Evolutionary conservation across 2,797 vertebrate species (phyloP), one percentile per base, ranked within the genome.

Genomic region (Peromyscus melanophrys): DNA sequence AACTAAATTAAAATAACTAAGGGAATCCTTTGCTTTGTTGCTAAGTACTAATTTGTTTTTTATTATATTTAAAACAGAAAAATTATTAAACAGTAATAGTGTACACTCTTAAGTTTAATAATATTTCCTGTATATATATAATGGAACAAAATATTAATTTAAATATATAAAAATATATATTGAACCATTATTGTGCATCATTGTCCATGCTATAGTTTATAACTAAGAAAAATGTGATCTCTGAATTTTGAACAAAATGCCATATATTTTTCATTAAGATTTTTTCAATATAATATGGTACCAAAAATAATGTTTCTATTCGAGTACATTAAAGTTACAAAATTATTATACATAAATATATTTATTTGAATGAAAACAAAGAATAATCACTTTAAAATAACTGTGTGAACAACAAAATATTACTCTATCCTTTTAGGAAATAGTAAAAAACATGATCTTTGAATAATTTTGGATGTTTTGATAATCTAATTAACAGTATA

Each of bases 1-100:
- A 95, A 34, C 6, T 88, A 93, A 73, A 89, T 78, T 34, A 94
- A 94, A 93, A 94, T 91, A 86, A 69, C 82, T 92, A 27, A 29
- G 37, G 71, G 16, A 77, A 8, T 69, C 4, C 2, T 73, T 77
- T 67, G 7, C 37, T 67, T 78, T 86, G 69, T 27, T 86, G 19
- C 1, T 49, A 81, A 78, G 25, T 0, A 16, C 55, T 67, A 43
- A 89, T 55, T 76, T 76, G 9, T 46, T 90, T 94, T 94, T 52
- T 52, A 90, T 90, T 69, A 43, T 49, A 55, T 25, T 82, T 52
- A 69, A 75, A 57, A 43, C 3, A 85, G 40, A 23, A 46, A 29
- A 31, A 76, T 61, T 46, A 76, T 52, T 52, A 52, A 52, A 52
- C 6, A 46, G 46, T 46, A 75, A 73, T 19, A 73, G 12, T 57